These are phyloP conservation scores for Cryptoblepharus egeriae DNA, from an alignment of 2,797 vertebrate species.

Conservation along the genomic window DNA sequence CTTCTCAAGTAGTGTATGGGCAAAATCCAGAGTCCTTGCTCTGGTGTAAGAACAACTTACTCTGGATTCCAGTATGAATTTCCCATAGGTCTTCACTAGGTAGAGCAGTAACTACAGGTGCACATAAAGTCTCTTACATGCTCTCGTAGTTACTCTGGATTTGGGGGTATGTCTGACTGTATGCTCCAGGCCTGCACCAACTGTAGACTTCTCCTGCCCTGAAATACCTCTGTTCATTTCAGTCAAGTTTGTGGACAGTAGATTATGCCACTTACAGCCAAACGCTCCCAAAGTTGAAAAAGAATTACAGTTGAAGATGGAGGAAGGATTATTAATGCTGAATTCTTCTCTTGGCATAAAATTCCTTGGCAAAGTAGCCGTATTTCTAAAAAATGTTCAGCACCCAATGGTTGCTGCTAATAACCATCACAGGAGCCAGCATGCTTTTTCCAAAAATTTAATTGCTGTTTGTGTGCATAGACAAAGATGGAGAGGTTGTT, in stretches of 20 bases:
- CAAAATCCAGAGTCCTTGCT: too few species aligned
- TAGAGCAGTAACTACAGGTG: too few species aligned
- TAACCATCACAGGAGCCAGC: neutral
- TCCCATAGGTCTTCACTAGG: too few species aligned
- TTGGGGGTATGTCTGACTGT: neutral
- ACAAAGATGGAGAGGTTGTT: neutral
- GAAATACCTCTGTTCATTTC: neutral
- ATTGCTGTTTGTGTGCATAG: neutral
- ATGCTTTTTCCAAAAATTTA: slow-evolving; percentile 8
- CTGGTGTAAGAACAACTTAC: too few species aligned
- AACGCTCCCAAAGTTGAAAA: neutral
- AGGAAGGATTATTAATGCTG: slow-evolving; percentile 5
- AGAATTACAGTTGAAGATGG: slow-evolving; percentile 4
- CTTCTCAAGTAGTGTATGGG: neutral
- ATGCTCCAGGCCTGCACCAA: slow-evolving; percentile 20
- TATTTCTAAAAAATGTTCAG: slow-evolving; percentile 26
- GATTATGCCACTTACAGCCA: neutral
- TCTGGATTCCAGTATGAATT: too few species aligned
- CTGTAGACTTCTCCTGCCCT: slow-evolving; percentile 31
- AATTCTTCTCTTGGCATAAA: slow-evolving; percentile 19
- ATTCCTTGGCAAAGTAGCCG: neutral
- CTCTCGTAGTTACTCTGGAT: too few species aligned
- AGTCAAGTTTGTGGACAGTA: neutral
- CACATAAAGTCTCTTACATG: too few species aligned
- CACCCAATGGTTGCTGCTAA: neutral